Percentiles rank a stretch among this genome's conserved stretches.
Evolutionary conservation across 2,888 invertebrate genomes (phyloP).

Genomic region (Drosophila conformis): DNA sequence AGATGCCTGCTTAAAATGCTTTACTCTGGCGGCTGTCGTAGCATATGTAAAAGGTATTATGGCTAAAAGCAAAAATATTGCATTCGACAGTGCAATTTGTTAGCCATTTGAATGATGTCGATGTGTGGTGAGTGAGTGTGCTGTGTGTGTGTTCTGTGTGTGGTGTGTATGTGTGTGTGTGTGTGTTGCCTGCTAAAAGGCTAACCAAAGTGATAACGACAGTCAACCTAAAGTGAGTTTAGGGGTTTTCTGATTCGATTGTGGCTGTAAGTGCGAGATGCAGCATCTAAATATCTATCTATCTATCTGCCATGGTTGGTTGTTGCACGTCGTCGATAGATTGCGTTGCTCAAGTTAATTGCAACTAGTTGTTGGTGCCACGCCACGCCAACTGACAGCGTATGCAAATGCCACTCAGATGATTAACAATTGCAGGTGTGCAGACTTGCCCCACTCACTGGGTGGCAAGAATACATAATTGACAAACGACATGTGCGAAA

Average conservation of each 20-base stretch:
- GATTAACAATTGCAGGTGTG: not conserved
- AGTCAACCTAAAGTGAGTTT: slow-evolving; percentile 53
- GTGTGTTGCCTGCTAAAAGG: slow-evolving; percentile 24
- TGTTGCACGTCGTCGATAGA: slow-evolving; percentile 19
- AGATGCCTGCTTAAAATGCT: slow-evolving; percentile 46
- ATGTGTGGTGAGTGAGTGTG: slow-evolving; percentile 9
- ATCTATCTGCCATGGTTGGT: not conserved
- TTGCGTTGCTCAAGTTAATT: slow-evolving; percentile 39
- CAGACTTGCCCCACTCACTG: not conserved
- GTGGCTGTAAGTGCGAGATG: not conserved
- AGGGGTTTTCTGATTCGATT: slow-evolving; percentile 19
- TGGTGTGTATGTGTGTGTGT: not conserved
- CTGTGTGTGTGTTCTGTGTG: not conserved
- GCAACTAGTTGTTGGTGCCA: slow-evolving; percentile 14
- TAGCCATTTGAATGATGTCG: slow-evolving; percentile 78
- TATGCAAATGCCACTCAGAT: slow-evolving; percentile 27
- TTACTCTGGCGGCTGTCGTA: slow-evolving; percentile 56
- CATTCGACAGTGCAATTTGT: slow-evolving; percentile 82
- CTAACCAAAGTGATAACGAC: slow-evolving; percentile 45
- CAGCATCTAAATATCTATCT: not conserved
- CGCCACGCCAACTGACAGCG: slow-evolving; percentile 28
- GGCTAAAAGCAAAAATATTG: slow-evolving; percentile 81
- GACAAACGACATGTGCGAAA: slow-evolving; percentile 19
- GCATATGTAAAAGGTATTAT: slow-evolving; percentile 81
- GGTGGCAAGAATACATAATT: slow-evolving; percentile 14